Conservation (phyloP, 2,888 invertebrate species). For the Oligia strigilis region DNA sequence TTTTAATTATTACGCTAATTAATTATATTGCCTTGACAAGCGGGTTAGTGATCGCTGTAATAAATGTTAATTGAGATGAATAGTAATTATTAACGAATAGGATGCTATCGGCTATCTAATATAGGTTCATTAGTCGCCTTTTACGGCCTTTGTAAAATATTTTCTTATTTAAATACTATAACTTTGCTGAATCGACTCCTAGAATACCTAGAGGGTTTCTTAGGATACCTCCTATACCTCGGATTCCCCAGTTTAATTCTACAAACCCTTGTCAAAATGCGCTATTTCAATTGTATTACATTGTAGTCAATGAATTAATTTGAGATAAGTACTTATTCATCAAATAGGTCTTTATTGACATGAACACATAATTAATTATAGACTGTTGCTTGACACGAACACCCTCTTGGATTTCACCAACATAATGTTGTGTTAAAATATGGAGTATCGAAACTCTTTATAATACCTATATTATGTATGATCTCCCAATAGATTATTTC, state of each 20-base stretch:
- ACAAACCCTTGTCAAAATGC: neutral
- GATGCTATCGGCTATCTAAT: constrained; percentile 22
- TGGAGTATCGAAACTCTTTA: neutral
- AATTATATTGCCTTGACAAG: constrained; percentile 51
- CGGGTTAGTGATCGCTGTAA: constrained; percentile 54
- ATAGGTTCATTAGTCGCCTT: neutral
- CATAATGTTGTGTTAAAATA: neutral
- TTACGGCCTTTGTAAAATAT: neutral
- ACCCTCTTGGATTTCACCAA: neutral
- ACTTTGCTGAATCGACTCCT: neutral
- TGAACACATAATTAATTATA: neutral
- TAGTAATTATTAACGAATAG: constrained; percentile 40
- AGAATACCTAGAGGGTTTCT: too few relatives aligned
- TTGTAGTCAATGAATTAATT: neutral
- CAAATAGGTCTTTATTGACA: neutral
- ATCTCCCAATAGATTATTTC: constrained; percentile 2
- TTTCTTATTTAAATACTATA: too few relatives aligned
- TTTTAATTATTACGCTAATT: constrained; percentile 26
- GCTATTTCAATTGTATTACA: neutral
- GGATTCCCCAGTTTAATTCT: neutral
- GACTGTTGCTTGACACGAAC: neutral
- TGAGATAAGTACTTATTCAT: neutral
- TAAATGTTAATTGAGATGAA: constrained; percentile 49
- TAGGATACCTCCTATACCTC: neutral
- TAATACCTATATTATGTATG: neutral